phyloP scores from a whole-genome alignment of 2,113 vertebrate species.

The Ciconia stormi region DNA sequence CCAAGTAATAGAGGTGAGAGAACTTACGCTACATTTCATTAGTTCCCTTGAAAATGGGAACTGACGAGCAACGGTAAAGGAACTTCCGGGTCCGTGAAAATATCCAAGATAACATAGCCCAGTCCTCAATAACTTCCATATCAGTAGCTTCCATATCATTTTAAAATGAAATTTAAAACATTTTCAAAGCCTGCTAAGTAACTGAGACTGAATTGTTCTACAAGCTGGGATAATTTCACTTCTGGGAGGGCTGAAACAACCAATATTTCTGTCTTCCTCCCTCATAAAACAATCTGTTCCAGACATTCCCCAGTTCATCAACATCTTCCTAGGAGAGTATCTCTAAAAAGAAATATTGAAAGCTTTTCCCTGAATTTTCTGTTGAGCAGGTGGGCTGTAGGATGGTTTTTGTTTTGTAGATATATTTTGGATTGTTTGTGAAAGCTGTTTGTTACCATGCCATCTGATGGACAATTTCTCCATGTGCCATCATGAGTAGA shows the following conservation, averaged over 20 bases:
- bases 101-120: neutral
- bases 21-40: neutral
- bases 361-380: neutral
- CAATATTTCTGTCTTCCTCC: conserved; percentile 2
- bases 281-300: conserved; percentile 3
- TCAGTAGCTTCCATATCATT: too few relatives aligned
- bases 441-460: conserved; percentile 25
- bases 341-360: neutral
- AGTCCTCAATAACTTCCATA: neutral
- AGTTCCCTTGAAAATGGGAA: neutral
- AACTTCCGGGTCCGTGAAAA: neutral
- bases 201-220: neutral
- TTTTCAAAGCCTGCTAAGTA: neutral
- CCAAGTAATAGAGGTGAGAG: neutral
- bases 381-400: conserved; percentile 22
- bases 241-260: conserved; percentile 1
- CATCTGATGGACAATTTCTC: conserved; percentile 58
- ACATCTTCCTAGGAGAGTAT: neutral
- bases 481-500: neutral
- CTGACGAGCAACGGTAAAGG: neutral
- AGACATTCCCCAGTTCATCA: conserved; percentile 2
- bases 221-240: neutral
- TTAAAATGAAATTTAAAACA: too few relatives aligned
- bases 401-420: conserved; percentile 1
- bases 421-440: conserved; percentile 46